Evolutionary conservation across 2,113 vertebrate species (phyloP), one percentile per base, ranked within the genome.

Genomic region (Actenoides hombroni): DNA sequence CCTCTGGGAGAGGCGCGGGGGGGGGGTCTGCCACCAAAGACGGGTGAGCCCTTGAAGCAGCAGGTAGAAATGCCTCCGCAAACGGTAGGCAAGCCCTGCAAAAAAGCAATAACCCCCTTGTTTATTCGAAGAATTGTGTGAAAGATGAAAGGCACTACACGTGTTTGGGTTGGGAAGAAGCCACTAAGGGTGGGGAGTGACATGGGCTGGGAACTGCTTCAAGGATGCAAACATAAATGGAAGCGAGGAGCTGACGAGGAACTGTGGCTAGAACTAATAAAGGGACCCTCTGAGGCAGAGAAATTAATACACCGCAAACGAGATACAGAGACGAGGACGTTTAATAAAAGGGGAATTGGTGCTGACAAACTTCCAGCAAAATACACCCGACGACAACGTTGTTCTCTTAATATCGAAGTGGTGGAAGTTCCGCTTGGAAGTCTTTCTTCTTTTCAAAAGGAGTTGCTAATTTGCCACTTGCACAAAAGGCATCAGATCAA

Each of bases 101-200:
- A 18, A 90, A 90, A 85, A 85, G 83, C 88, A 75, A 63, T 63
- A 51, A 86, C 91, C 3, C 3, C 12, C 31, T 11, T 68, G 39
- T 40, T 78, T 28, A 46, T 78, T 88, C 54, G 71, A 77, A 83
- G 87, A 85, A 63, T 25, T 24, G 49, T n/a, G 28, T 4, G 16
- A 53, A 29, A 77, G 90, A 96, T 93, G 64, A 95, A 96, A 96
- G 46, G 85, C 79, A 29, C 20, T 17, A 33, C 87, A 61, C 40
- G 3, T 80, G 59, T 90, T 94, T 92, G 93, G 56, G 26, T 59
- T 94, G 95, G 94, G 92, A 88, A 78, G 64, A 42, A 95, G 54
- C 93, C 54, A 29, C 10, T 13, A 25, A 80, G 88, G 67, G 61
- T 53, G 67, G 60, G 74, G 84, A 21, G 31, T 33, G 70, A 79